Conservation (phyloP, 1,140 invertebrate genomes). For the Meteorus sp. region DNA sequence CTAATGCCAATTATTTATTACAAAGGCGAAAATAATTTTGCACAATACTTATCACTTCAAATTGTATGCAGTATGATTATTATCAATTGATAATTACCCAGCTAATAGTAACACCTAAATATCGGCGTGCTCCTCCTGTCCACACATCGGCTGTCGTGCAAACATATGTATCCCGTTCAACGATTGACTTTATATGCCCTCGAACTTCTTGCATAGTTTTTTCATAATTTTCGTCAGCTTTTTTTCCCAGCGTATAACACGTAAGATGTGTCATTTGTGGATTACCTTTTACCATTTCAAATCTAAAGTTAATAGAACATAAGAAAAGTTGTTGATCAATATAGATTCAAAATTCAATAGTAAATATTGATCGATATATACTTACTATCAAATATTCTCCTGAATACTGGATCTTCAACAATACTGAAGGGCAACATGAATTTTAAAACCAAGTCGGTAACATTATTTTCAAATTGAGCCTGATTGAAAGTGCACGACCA, state of each 20-base stretch:
- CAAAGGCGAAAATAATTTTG: too few species aligned
- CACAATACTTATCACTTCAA: background rate
- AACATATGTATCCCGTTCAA: background rate
- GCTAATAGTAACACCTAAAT: constrained; percentile 19
- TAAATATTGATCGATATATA: too few species aligned
- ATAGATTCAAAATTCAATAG: too few species aligned
- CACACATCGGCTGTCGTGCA: constrained; percentile 26
- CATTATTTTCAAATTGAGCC: constrained; percentile 3
- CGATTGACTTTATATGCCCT: background rate
- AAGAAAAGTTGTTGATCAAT: too few species aligned
- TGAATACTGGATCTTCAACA: constrained; percentile 10
- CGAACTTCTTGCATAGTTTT: background rate
- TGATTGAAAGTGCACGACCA: constrained; percentile 20
- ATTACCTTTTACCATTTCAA: too few species aligned
- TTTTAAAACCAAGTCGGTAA: constrained; percentile 8
- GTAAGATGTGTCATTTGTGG: too few species aligned
- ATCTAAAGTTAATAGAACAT: too few species aligned
- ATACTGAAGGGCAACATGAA: constrained; percentile 10
- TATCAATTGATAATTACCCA: constrained; percentile 10
- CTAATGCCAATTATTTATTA: too few species aligned
- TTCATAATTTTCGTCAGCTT: background rate
- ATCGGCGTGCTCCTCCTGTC: constrained; percentile 16
- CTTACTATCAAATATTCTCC: constrained; percentile 12
- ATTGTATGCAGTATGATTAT: background rate
- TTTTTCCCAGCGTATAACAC: background rate